phyloP scores from a whole-genome alignment of 2,888 invertebrate genomes.

The Gymnocheta viridis region DNA sequence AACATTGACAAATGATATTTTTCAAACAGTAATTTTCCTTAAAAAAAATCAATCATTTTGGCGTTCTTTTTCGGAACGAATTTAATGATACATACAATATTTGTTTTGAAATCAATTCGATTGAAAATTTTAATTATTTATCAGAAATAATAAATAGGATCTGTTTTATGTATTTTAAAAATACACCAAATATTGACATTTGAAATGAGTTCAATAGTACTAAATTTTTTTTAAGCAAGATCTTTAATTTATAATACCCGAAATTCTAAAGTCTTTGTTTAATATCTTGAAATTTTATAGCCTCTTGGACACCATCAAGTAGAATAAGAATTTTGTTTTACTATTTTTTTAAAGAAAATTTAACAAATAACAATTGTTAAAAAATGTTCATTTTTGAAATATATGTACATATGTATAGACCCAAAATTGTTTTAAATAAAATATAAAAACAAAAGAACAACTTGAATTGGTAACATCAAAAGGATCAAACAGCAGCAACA shows the following conservation, averaged over 20 bases:
- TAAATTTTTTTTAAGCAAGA: no score
- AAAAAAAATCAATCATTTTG: not conserved
- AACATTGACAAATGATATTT: conserved; percentile 6
- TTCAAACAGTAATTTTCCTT: not conserved
- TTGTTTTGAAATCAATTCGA: not conserved
- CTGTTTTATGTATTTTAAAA: no score
- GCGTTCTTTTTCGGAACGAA: not conserved
- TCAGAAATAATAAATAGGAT: not conserved
- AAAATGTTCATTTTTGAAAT: not conserved
- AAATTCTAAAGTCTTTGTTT: not conserved
- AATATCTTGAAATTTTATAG: not conserved
- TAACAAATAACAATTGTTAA: conserved; percentile 3
- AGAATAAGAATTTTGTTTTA: not conserved
- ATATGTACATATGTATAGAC: no score
- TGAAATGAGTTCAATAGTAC: no score
- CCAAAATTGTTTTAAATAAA: not conserved
- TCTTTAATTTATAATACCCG: not conserved
- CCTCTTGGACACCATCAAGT: not conserved
- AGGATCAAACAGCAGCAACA: conserved; percentile 20
- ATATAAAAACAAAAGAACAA: conserved; percentile 53
- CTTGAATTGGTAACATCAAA: conserved; percentile 53
- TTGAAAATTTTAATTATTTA: not conserved
- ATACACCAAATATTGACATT: no score
- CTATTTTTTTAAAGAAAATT: not conserved
- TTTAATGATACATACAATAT: not conserved